Evolutionary conservation across 2,113 vertebrate genomes (phyloP).

Genomic region (Solenodon paradoxus): DNA sequence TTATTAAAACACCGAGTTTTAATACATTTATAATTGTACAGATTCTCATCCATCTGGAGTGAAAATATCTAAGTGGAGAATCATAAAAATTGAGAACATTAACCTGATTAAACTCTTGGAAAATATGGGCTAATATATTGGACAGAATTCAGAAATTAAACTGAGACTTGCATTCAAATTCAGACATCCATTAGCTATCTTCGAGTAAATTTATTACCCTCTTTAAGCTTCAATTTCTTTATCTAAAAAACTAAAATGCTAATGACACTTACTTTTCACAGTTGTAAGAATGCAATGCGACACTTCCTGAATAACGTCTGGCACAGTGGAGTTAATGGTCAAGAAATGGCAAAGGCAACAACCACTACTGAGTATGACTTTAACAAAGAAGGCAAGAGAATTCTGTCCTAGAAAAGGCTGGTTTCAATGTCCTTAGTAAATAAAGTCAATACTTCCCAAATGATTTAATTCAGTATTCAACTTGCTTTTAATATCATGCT

Average conservation of each 20-base stretch:
- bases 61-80: conserved; percentile 16
- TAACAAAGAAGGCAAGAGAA: background rate
- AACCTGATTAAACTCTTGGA: background rate
- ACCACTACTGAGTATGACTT: background rate
- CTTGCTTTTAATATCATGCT: conserved; percentile 3
- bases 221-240: background rate
- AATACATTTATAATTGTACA: conserved; percentile 33
- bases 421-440: background rate
- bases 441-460: background rate
- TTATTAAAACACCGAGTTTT: conserved; percentile 27
- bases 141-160: conserved; percentile 27
- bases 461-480: conserved; percentile 4
- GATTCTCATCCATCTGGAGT: conserved; percentile 37
- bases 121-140: background rate
- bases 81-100: background rate
- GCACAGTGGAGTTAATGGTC: background rate
- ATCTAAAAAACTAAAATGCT: background rate
- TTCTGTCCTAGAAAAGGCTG: background rate
- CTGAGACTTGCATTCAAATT: conserved; percentile 36
- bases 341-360: background rate
- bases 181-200: background rate
- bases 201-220: background rate
- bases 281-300: background rate
- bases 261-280: background rate
- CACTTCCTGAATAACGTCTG: background rate